Base-by-base conservation (phyloP, 2,113 vertebrate species). In the Nettapus auritus region DNA sequence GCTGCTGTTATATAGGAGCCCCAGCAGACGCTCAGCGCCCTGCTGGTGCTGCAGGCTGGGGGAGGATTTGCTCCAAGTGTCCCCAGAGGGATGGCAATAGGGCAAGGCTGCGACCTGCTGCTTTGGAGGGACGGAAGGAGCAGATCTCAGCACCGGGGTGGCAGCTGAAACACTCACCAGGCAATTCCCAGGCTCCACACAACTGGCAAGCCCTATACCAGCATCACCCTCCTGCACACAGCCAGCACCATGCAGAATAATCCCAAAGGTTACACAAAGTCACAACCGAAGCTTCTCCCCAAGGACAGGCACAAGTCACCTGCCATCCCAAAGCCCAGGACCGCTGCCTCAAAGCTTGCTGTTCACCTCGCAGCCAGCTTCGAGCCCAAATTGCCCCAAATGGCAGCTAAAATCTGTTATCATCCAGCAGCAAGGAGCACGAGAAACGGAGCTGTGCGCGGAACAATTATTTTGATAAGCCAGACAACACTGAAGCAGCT, bases 251-350 rank as follows among this genome's bases (percentile, higher is more conserved):
- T 3, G 0, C 18, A 2, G 1, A 20, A 20, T 8, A 21, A 75
- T 11, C 52, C 50, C 0, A 0, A 52, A 62, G 63, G 25, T 26
- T 18, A 26, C 19, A 13, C 6, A 4, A 56, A 26, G 42, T 40
- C 17, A 11, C 2, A 1, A 1, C 5, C 4, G 28, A 31, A 40
- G 14, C 19, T 44, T 64, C 67, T 63, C 44, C n/a, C 15, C 0
- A 0, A 29, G 29, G 44, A 18, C 1, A 13, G 13, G 38, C 23
- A 56, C 11, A 76, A 70, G 33, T 84, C 78, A n/a, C 34, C 33
- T 69, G 33, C 44, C 69, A 26, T 21, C 25, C 31, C 7, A 20
- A 21, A 19, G 16, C n/a, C 48, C 9, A 4, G 21, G 11, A 52
- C 34, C 34, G 63, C 7, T 36, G 6, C 46, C 56, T 38, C 44